A percentile compares a stretch with the other conserved stretches of the same genome.
Conservation (phyloP, 2,888 invertebrate genomes). For the Cerastis leucographa region DNA sequence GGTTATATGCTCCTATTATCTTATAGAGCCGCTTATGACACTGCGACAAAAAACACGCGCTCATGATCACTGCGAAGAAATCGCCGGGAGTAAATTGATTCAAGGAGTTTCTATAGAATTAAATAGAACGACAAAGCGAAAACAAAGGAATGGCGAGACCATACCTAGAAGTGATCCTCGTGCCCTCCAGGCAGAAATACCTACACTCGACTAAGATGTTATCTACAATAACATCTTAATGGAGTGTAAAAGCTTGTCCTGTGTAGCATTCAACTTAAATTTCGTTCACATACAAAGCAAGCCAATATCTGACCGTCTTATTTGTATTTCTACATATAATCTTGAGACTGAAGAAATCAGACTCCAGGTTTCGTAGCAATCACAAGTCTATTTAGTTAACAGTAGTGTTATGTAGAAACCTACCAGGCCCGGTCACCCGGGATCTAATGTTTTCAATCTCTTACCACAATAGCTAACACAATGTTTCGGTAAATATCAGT, state of each 20-base stretch:
- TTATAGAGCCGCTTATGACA: background rate
- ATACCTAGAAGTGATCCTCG: background rate
- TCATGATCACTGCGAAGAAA: background rate
- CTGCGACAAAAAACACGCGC: background rate
- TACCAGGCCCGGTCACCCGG: too few relatives aligned
- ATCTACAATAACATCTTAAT: background rate
- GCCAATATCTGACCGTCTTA: background rate
- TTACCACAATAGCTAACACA: background rate
- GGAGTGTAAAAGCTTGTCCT: too few relatives aligned
- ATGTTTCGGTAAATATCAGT: background rate
- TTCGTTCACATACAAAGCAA: background rate
- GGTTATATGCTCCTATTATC: background rate
- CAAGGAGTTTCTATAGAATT: background rate
- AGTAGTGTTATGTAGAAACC: background rate
- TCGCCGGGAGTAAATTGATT: background rate
- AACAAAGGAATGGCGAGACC: background rate
- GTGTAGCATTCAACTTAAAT: background rate
- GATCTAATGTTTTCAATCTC: background rate
- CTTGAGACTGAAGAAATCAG: background rate
- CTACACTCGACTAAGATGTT: too few relatives aligned
- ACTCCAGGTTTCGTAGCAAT: conserved; percentile 18
- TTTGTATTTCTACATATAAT: background rate
- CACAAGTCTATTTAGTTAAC: conserved; percentile 10
- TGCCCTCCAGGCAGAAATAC: too few relatives aligned
- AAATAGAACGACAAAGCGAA: background rate